phyloP scores from a whole-genome alignment of 2,888 invertebrate species.

The Leptinotarsa haldemani region DNA sequence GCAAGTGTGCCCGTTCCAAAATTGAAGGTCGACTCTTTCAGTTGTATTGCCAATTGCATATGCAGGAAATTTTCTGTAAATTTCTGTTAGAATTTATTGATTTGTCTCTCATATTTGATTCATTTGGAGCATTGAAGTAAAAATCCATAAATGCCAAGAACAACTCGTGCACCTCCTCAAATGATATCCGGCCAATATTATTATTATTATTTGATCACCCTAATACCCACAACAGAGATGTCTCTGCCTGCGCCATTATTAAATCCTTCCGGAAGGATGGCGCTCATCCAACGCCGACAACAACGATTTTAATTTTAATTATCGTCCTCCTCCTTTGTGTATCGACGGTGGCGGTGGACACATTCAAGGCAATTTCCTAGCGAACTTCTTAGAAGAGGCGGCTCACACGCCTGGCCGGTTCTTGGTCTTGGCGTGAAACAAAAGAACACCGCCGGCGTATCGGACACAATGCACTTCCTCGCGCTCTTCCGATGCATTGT shows the following conservation, averaged over 20 bases:
- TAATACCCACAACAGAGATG: background rate
- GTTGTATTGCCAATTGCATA: no score
- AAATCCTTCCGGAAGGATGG: conserved; percentile 11
- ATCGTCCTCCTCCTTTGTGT: conserved; percentile 8
- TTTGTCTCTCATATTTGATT: no score
- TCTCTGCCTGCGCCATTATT: background rate
- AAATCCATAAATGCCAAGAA: no score
- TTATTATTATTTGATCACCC: background rate
- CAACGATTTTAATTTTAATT: conserved; percentile 10
- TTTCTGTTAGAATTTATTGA: no score
- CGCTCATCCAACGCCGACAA: conserved; percentile 4
- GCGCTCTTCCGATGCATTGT: conserved; percentile 64
- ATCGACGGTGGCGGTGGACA: conserved; percentile 6
- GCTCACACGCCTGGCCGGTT: conserved; percentile 5
- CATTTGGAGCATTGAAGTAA: no score
- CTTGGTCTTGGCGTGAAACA: conserved; percentile 51
- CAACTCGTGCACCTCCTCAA: no score
- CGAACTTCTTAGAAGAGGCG: background rate
- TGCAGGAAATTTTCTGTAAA: no score
- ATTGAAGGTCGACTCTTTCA: no score
- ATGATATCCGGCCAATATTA: no score
- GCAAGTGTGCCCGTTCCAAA: no score
- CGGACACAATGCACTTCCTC: conserved; percentile 66
- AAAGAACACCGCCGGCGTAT: conserved; percentile 58
- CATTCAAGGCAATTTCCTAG: background rate